Base-by-base conservation (phyloP, 2,113 vertebrate genomes). In the Halichoeres trimaculatus region DNA sequence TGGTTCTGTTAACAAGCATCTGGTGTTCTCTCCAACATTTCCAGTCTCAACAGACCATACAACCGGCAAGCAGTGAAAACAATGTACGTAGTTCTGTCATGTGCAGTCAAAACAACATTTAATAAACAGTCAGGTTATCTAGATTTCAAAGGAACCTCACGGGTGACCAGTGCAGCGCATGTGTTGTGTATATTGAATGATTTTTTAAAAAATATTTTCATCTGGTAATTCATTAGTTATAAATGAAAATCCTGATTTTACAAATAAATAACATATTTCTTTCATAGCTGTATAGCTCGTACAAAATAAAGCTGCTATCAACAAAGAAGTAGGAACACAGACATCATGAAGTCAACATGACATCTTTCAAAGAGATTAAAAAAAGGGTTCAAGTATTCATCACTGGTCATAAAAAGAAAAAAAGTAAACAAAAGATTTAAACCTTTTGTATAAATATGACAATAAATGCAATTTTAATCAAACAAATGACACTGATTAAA, bases 371-470 rank as follows among this genome's bases (percentile, higher is more conserved):
- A 63, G 17, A 77, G 19, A 23, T 65, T 74, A 54, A 62, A 74
- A 70, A 74, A 68, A 62, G 20, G 57, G 68, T 81, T 85, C 81
- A 84, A 84, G 76, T 80, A 78, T 86, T 85, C 59, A 75, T 6
- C 30, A 4, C 30, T 30, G 30, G 30, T 30, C 30, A 30, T 30
- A 30, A 30, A 30, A 30, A 30, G 30, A 30, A 30, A 30, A 30
- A 30, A 30, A 30, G 30, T 30, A 30, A 3, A 30, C 6, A 30
- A 59, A 17, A 50, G 8, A 54, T 77, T 40, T 68, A 0, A 0
- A 35, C 23, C 54, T 20, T 55, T 30, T 0, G 1, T 0, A 26
- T 16, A 22, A 67, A 45, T 43, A 66, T 30, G 22, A 54, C 26
- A 81, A 45, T n/a, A 38, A 57, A 70, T 30, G 40, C 36, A 50